Evolutionary conservation across 1,140 invertebrate genomes (phyloP).

Genomic region (Phthorimaea operculella): DNA sequence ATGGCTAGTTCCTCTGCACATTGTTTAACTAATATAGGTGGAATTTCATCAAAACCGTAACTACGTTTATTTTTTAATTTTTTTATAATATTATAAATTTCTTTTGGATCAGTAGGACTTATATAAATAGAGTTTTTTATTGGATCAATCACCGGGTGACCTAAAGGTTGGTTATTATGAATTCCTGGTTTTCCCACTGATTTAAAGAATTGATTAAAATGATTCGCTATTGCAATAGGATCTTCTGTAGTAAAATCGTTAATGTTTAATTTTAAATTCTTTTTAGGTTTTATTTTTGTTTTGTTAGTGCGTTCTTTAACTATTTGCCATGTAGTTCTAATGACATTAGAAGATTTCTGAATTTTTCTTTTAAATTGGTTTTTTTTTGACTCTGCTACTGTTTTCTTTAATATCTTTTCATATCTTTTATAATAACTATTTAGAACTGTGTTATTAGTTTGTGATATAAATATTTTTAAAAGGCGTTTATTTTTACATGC

Average conservation of each 20-base stretch:
- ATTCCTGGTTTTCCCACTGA: background rate
- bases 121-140: constrained; percentile 3
- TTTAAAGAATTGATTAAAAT: constrained; percentile 5
- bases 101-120: background rate
- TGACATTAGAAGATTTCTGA: background rate
- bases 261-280: constrained; percentile 5
- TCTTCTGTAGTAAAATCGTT: background rate
- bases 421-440: constrained; percentile 6
- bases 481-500: constrained; percentile 8
- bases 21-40: constrained; percentile 1
- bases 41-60: constrained; percentile 4
- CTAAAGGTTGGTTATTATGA: background rate
- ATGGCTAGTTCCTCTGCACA: constrained; percentile 1
- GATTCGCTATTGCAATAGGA: background rate
- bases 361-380: background rate
- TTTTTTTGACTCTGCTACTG: background rate
- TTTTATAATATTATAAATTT: constrained; percentile 3
- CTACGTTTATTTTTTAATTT: constrained; percentile 9
- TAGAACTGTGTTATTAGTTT: background rate
- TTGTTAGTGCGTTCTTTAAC: constrained; percentile 9
- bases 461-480: constrained; percentile 1
- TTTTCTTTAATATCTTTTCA: constrained; percentile 9
- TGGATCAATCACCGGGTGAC: background rate
- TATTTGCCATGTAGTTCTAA: constrained; percentile 7
- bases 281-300: background rate